Conservation (phyloP, 1,140 invertebrate species). For the Marisa cornuarietis region DNA sequence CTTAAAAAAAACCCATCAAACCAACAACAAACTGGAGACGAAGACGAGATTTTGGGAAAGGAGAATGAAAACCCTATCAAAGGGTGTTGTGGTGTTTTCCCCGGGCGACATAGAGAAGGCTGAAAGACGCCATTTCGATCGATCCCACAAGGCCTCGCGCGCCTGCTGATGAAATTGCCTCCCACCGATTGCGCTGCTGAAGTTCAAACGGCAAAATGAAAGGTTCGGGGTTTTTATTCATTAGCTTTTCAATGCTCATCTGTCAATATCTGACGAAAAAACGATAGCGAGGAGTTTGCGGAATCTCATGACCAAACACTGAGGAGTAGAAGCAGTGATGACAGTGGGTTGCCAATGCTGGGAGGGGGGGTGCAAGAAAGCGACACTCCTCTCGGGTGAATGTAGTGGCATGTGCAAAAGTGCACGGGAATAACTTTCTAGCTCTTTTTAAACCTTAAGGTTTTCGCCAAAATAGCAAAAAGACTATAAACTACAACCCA, state of each 20-base stretch:
- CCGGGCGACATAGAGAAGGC: no score
- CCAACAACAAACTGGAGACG: no score
- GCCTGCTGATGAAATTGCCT: slow-evolving; percentile 7
- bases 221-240: slow-evolving; percentile 6
- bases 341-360: neutral
- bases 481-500: no score
- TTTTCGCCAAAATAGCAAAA: no score
- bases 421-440: no score
- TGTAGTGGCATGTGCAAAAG: no score
- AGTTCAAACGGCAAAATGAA: slow-evolving; percentile 7
- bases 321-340: neutral
- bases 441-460: no score
- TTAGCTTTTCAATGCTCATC: slow-evolving; percentile 11
- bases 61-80: no score
- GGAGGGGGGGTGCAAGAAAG: neutral
- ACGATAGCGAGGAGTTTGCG: neutral
- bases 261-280: slow-evolving; percentile 1
- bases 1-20: no score
- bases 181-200: neutral
- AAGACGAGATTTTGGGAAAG: no score
- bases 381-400: no score
- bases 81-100: no score
- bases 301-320: neutral
- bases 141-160: neutral
- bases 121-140: neutral